These are phyloP conservation scores for Mesodorylaimus sp. DNA, from an alignment of 2,888 invertebrate genomes.

Conservation along the genomic window DNA sequence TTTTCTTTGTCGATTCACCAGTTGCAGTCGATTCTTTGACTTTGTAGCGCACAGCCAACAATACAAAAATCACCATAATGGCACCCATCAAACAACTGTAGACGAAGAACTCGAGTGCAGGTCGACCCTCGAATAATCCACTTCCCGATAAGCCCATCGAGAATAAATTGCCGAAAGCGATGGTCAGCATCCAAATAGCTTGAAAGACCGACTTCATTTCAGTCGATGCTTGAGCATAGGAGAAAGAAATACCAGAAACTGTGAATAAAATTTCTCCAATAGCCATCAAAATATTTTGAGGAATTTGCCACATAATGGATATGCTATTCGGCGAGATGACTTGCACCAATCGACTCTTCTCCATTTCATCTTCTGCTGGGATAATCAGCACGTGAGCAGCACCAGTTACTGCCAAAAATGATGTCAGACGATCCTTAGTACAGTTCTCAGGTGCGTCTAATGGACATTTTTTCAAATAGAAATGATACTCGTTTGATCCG, in stretches of 20 bases:
- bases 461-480: too few relatives aligned
- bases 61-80: conserved; percentile 20
- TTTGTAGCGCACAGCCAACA: conserved; percentile 3
- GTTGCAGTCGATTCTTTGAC: too few relatives aligned
- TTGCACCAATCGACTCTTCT: too few relatives aligned
- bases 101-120: conserved; percentile 25
- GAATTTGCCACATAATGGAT: conserved; percentile 65
- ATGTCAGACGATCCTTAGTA: too few relatives aligned
- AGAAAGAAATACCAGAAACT: conserved; percentile 80
- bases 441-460: too few relatives aligned
- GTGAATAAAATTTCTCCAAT: conserved; percentile 87
- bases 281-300: conserved; percentile 83
- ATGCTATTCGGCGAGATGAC: conserved; percentile 54
- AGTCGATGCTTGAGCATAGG: conserved; percentile 66
- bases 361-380: too few relatives aligned
- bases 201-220: conserved; percentile 85
- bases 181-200: conserved; percentile 76
- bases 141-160: conserved; percentile 55
- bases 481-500: too few relatives aligned
- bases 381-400: conserved; percentile 39
- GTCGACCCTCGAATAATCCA: too few relatives aligned
- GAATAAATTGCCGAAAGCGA: conserved; percentile 76
- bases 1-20: too few relatives aligned
- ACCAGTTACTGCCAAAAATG: too few relatives aligned
- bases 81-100: conserved; percentile 23